Conservation (phyloP, 2,888 invertebrate genomes). For the Antitype chi region DNA sequence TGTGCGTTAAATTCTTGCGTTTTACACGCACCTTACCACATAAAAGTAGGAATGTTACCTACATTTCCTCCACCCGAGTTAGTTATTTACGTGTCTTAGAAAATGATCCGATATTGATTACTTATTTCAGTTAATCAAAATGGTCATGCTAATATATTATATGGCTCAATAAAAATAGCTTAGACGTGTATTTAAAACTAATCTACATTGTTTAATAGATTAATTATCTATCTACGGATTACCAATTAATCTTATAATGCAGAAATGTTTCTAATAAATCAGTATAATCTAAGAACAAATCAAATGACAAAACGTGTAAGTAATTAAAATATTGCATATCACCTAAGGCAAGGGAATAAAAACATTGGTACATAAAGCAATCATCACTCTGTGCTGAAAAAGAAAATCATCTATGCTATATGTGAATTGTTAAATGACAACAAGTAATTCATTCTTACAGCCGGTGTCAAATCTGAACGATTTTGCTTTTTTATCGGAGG, state of each 20-base stretch:
- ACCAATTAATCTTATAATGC: constrained; percentile 38
- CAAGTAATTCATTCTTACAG: constrained; percentile 86
- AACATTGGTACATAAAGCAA: constrained; percentile 72
- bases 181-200: constrained; percentile 36
- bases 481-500: constrained; percentile 90
- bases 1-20: constrained; percentile 68
- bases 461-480: constrained; percentile 92
- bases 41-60: constrained; percentile 52
- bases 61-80: constrained; percentile 40
- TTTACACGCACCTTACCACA: constrained; percentile 65
- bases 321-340: constrained; percentile 52
- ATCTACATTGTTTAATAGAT: constrained; percentile 29
- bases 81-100: constrained; percentile 44
- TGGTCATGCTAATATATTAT: constrained; percentile 31
- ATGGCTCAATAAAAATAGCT: constrained; percentile 37
- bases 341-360: constrained; percentile 69
- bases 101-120: constrained; percentile 33
- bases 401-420: constrained; percentile 70
- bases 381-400: constrained; percentile 82
- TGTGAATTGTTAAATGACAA: constrained; percentile 64
- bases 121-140: constrained; percentile 6
- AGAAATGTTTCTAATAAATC: constrained; percentile 34
- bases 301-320: constrained; percentile 17
- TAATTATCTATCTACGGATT: constrained; percentile 42
- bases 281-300: constrained; percentile 36